phyloP scores from a whole-genome alignment of 92 coral and sea anemone species.

The Zoanthus sociatus region DNA sequence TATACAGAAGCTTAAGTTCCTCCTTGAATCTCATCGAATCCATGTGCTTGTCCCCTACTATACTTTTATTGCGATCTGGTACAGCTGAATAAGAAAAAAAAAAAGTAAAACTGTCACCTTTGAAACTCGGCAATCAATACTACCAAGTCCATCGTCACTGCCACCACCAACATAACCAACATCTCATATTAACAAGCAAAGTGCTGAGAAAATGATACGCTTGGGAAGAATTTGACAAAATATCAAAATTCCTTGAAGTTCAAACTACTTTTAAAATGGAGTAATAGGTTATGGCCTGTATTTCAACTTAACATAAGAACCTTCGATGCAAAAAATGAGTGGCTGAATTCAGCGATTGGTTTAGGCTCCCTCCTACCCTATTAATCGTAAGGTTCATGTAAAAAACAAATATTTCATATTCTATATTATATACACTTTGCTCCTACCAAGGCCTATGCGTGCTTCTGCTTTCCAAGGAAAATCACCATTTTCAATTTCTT shows the following conservation, averaged over 20 bases:
- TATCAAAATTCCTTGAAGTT: not conserved
- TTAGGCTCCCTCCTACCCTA: not conserved
- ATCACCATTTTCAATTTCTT: conserved; percentile 35
- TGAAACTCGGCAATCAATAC: not conserved
- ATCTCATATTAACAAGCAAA: not conserved
- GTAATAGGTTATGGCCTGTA: not conserved
- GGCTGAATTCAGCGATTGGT: not conserved
- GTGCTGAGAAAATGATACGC: not conserved
- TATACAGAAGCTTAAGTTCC: conserved; percentile 54
- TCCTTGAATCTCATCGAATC: conserved; percentile 60
- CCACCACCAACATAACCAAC: not conserved
- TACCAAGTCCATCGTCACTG: not conserved
- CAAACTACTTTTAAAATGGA: not conserved
- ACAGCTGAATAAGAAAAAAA: conserved; percentile 23
- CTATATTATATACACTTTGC: not conserved
- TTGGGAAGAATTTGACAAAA: not conserved
- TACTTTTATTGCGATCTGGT: conserved; percentile 61
- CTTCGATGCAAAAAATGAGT: not conserved
- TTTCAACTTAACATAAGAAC: not conserved
- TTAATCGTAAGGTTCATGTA: not conserved
- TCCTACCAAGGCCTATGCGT: conserved; percentile 1
- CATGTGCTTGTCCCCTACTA: conserved; percentile 72
- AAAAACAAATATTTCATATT: not conserved
- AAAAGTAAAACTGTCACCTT: not conserved
- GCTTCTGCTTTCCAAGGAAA: conserved; percentile 34